Evolutionary conservation across 2,888 invertebrate genomes (phyloP), one percentile per base, ranked within the genome.

Genomic region (Carcina quercana): DNA sequence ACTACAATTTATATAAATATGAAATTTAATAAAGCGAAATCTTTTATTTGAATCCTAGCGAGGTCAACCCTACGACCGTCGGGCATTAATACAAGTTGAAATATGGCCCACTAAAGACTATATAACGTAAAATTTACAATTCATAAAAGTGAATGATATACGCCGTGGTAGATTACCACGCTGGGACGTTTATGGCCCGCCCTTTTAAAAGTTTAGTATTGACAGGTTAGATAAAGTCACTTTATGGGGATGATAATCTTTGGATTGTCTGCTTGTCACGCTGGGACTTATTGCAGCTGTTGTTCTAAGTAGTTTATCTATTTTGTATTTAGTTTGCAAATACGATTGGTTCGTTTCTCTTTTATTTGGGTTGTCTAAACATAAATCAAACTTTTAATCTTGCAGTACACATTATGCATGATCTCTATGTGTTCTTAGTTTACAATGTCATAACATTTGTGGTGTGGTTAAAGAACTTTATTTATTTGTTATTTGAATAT

Each of bases 111-210:
- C 75, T 79, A 79, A 80, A 79, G 73, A 80, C 76, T 73, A 64
- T 76, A 79, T 78, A 78, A 75, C 71, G 74, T 68, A 54, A 73
- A 80, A 80, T 80, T 80, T 80, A 82, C 79, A 80, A 82, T 80
- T 80, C 82, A 82, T 82, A 80, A 79, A 80, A 76, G 68, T 53
- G 61, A 68, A 72, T 80, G 79, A 78, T 79, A 74, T 75, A 82
- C 52, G 62, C 56, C 41, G 48, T 53, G 54, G 63, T 59, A 56
- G 59, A 69, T 64, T 56, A 61, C 50, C 35, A 47, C 45, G 45
- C 43, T 45, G 42, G 43, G 50, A 53, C 57, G 42, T 59, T 63
- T 49, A 50, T 37, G 33, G 34, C 14, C 12, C 25, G 29, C 37
- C 38, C 37, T 19, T 30, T 34, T 25, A 24, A 22, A 13, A 20